Conservation (phyloP, 2,797 vertebrate genomes). For the Pempheris klunzingeri region DNA sequence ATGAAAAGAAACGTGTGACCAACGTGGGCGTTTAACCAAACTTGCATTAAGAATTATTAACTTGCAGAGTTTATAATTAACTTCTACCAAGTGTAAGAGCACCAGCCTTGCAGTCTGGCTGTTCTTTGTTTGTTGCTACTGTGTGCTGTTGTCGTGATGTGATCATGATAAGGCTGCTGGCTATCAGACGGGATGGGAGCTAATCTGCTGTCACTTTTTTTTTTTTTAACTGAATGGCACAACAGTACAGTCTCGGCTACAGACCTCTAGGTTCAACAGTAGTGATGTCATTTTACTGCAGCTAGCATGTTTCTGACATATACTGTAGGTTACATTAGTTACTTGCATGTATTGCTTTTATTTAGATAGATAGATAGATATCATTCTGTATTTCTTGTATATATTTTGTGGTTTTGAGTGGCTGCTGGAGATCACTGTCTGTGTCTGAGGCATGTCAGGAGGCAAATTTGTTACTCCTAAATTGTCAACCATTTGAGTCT, state of each 20-base stretch:
- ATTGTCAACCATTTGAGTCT: constrained; percentile 11
- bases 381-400: neutral
- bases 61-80: constrained; percentile 13
- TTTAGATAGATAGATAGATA: too few species aligned
- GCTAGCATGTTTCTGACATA: constrained; percentile 7
- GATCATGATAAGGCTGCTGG: constrained; percentile 21
- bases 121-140: constrained; percentile 9
- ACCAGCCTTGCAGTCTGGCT: neutral
- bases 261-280: constrained; percentile 14
- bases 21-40: constrained; percentile 8
- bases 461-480: constrained; percentile 3
- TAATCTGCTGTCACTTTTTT: constrained; percentile 26
- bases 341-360: neutral
- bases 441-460: constrained; percentile 5
- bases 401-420: constrained; percentile 5
- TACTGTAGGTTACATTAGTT: constrained; percentile 11
- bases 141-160: constrained; percentile 12
- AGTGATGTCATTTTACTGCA: neutral
- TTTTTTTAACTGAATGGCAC: constrained; percentile 12
- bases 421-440: constrained; percentile 13
- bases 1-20: constrained; percentile 14
- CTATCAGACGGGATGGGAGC: constrained; percentile 19
- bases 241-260: neutral
- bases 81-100: neutral
- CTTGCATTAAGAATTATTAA: constrained; percentile 1